Percentiles rank a stretch among this genome's conserved stretches.
These are phyloP conservation scores for Agrotis exclamationis DNA, from an alignment of 2,888 invertebrate species.

Conservation along the genomic window DNA sequence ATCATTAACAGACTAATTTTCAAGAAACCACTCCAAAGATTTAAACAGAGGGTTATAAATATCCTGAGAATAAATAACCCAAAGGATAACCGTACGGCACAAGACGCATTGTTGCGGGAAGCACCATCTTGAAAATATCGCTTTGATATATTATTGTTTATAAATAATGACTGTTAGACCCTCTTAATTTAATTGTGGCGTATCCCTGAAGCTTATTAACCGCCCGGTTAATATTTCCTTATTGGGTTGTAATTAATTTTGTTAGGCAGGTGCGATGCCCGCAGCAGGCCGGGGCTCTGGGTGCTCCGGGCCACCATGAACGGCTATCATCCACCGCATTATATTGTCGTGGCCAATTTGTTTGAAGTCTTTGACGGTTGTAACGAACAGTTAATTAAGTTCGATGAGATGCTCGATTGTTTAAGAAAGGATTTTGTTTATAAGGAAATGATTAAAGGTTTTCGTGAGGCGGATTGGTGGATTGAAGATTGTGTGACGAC, in stretches of 20 bases:
- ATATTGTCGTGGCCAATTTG: conserved; percentile 89
- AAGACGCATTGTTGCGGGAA: conserved; percentile 83
- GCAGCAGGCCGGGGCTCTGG: conserved; percentile 60
- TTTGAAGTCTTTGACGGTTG: conserved; percentile 88
- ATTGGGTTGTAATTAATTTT: conserved; percentile 90
- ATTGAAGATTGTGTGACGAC: conserved; percentile 19
- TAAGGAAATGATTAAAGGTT: conserved; percentile 62
- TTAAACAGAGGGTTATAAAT: conserved; percentile 52
- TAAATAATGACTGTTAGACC: conserved; percentile 89
- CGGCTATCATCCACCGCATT: conserved; percentile 88
- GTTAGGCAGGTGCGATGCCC: conserved; percentile 89
- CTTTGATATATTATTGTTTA: conserved; percentile 91
- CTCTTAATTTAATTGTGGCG: conserved; percentile 90
- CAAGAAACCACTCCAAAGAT: conserved; percentile 17
- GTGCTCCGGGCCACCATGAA: conserved; percentile 69
- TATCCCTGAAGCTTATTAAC: conserved; percentile 90
- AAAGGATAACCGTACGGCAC: conserved; percentile 48
- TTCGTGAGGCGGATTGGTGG: conserved; percentile 44
- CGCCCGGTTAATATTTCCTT: conserved; percentile 88
- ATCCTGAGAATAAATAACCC: conserved; percentile 53
- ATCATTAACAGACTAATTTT: neutral
- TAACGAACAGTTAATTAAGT: conserved; percentile 86
- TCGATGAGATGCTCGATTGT: conserved; percentile 67
- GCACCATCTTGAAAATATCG: conserved; percentile 90
- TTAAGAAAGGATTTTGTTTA: conserved; percentile 68